Percentiles rank a stretch among this genome's conserved stretches.
phyloP scores from a whole-genome alignment of 2,888 invertebrate species.

The Mantis religiosa region DNA sequence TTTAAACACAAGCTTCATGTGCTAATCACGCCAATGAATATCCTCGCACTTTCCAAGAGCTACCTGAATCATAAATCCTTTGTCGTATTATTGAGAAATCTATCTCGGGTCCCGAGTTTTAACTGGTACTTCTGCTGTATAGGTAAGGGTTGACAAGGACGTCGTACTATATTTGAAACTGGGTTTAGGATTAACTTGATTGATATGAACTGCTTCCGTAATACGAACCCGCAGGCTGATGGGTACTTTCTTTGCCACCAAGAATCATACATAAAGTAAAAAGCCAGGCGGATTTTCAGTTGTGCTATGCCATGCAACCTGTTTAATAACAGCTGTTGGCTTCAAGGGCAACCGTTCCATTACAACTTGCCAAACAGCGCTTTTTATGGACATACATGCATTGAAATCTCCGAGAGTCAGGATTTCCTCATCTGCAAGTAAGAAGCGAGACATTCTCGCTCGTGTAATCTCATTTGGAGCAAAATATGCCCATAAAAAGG shows the following conservation, averaged over 20 bases:
- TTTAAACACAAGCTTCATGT: too few relatives aligned
- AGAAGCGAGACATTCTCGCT: too few relatives aligned
- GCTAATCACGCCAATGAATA: too few relatives aligned
- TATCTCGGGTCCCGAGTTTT: too few relatives aligned
- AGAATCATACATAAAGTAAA: background rate
- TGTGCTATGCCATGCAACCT: background rate
- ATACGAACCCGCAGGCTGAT: background rate
- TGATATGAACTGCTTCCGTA: background rate
- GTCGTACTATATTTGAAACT: background rate
- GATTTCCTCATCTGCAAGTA: background rate
- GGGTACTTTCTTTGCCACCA: background rate
- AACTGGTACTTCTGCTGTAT: too few relatives aligned
- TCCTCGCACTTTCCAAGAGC: too few relatives aligned
- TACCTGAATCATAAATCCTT: too few relatives aligned
- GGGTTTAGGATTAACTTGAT: background rate
- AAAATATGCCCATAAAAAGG: too few relatives aligned
- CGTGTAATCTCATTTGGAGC: too few relatives aligned
- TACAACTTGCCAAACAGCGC: background rate
- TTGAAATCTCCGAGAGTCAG: background rate
- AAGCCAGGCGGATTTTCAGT: background rate
- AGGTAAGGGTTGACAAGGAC: too few relatives aligned
- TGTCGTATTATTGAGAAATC: too few relatives aligned
- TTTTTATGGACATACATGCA: background rate
- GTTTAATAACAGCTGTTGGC: background rate
- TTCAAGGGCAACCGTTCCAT: background rate